These are phyloP conservation scores for Muscidifurax raptorellus DNA, from an alignment of 1,140 invertebrate genomes.

Conservation along the genomic window DNA sequence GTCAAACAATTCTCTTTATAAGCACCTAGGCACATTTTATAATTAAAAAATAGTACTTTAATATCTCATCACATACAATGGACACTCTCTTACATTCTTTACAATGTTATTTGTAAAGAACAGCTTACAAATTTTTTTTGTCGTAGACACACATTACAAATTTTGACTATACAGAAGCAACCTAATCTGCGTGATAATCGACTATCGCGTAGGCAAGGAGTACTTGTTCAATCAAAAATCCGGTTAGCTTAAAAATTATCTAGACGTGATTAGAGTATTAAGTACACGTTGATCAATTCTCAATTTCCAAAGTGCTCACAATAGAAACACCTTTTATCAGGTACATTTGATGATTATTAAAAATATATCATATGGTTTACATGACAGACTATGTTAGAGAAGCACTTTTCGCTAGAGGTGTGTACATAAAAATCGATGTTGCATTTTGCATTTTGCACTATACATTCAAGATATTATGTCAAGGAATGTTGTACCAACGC, in stretches of 20 bases:
- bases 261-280: slow-evolving; percentile 21
- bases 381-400: neutral
- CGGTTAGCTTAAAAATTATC: slow-evolving; percentile 10
- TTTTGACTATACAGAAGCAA: slow-evolving; percentile 34
- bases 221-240: slow-evolving; percentile 19
- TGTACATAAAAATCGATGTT: slow-evolving; percentile 15
- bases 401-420: neutral
- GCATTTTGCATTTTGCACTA: neutral
- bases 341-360: slow-evolving; percentile 45
- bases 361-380: slow-evolving; percentile 30
- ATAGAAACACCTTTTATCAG: slow-evolving; percentile 37
- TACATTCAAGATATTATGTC: slow-evolving; percentile 13
- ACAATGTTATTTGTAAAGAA: slow-evolving; percentile 12
- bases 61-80: slow-evolving; percentile 10
- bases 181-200: neutral
- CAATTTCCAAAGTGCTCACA: slow-evolving; percentile 8
- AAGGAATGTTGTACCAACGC: slow-evolving; percentile 30
- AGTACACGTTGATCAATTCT: slow-evolving; percentile 48
- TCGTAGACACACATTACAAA: slow-evolving; percentile 2
- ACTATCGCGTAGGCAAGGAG: neutral
- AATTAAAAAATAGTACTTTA: slow-evolving; percentile 33
- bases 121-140: slow-evolving; percentile 36
- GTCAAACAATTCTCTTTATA: neutral
- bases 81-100: neutral
- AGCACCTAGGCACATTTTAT: slow-evolving; percentile 1